Conservation (phyloP, 2,888 invertebrate genomes). For the Quadriops clusia region DNA sequence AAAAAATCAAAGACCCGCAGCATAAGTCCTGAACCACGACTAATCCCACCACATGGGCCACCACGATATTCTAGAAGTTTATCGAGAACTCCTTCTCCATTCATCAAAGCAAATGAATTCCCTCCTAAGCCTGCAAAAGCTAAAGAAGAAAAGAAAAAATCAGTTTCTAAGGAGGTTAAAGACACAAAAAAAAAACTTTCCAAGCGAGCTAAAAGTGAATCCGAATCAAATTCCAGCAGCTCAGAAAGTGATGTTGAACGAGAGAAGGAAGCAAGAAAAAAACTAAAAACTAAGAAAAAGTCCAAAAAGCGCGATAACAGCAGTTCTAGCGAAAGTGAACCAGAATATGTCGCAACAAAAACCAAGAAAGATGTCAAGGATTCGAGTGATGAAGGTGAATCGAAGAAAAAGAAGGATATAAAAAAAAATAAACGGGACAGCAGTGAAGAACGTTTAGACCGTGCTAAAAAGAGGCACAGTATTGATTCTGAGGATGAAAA, state of each 20-base stretch:
- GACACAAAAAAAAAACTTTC: conserved; percentile 25
- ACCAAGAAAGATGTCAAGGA: conserved; percentile 40
- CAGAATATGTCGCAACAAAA: conserved; percentile 38
- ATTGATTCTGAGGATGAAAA: conserved; percentile 50
- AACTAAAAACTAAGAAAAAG: conserved; percentile 28
- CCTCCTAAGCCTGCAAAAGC: conserved; percentile 30
- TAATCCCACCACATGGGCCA: conserved; percentile 34
- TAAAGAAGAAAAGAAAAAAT: conserved; percentile 40
- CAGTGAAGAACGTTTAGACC: conserved; percentile 39
- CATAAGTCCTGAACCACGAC: conserved; percentile 28
- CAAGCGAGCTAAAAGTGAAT: conserved; percentile 31
- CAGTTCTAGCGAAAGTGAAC: conserved; percentile 38
- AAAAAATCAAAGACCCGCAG: conserved; percentile 33
- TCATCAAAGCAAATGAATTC: conserved; percentile 57
- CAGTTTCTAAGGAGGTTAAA: conserved; percentile 28
- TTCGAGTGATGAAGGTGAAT: conserved; percentile 26
- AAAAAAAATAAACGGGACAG: conserved; percentile 38
- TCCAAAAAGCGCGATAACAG: conserved; percentile 40
- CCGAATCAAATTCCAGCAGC: conserved; percentile 33
- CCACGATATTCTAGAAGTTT: conserved; percentile 58
- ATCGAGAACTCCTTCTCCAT: conserved; percentile 78
- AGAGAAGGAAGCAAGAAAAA: conserved; percentile 28
- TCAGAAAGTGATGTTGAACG: conserved; percentile 32
- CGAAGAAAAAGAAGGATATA: conserved; percentile 39
- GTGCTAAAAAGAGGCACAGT: conserved; percentile 45